Conservation (phyloP, 2,888 invertebrate species). For the Polylopha cassiicola region DNA sequence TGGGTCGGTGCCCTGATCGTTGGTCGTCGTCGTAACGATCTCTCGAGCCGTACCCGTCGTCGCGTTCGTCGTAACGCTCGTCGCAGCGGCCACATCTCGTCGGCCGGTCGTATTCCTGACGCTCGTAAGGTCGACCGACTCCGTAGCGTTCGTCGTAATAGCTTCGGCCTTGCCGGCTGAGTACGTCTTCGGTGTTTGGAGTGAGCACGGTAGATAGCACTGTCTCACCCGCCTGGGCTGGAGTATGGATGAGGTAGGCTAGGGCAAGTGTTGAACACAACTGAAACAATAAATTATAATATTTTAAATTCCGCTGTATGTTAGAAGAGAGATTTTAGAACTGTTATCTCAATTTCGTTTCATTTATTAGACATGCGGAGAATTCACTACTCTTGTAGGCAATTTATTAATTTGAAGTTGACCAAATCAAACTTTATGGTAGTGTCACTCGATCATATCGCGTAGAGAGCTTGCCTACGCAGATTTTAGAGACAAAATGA, state of each 20-base stretch:
- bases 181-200: constrained; percentile 34
- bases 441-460: too few species aligned
- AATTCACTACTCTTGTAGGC: too few species aligned
- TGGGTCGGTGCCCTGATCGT: constrained; percentile 46
- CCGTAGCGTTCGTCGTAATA: constrained; percentile 62
- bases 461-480: too few species aligned
- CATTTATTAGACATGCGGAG: too few species aligned
- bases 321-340: too few species aligned
- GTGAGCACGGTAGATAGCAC: constrained; percentile 47
- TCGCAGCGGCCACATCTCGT: constrained; percentile 56
- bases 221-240: constrained; percentile 43
- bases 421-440: too few species aligned
- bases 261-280: constrained; percentile 32
- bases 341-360: too few species aligned
- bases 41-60: constrained; percentile 47
- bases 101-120: constrained; percentile 47
- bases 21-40: constrained; percentile 44
- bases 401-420: too few species aligned
- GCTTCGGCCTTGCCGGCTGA: constrained; percentile 55
- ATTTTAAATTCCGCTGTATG: too few species aligned
- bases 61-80: constrained; percentile 38
- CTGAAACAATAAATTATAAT: too few species aligned
- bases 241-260: constrained; percentile 30
- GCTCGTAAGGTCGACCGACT: constrained; percentile 47
- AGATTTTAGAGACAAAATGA: too few species aligned